Evolutionary conservation across 2,797 vertebrate species (phyloP).

Genomic region (Coendou prehensilis): DNA sequence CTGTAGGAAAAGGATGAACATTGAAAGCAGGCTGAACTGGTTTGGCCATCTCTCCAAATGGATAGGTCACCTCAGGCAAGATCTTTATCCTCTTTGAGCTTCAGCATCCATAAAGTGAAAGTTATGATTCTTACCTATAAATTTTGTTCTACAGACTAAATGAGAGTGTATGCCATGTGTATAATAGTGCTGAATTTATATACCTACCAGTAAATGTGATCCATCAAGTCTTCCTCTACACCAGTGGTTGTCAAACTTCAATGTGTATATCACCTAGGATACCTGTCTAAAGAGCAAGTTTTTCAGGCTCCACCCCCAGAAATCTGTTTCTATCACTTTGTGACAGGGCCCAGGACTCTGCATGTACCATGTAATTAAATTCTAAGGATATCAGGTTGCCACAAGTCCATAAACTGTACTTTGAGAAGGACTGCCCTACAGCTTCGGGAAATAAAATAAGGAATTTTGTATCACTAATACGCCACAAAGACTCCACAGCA

Average conservation of each 20-base stretch:
- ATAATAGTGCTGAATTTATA: background rate
- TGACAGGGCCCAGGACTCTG: background rate
- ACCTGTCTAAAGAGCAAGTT: constrained; percentile 36
- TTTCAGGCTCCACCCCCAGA: background rate
- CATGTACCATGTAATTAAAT: background rate
- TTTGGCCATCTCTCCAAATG: background rate
- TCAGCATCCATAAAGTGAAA: constrained; percentile 35
- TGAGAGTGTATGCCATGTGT: background rate
- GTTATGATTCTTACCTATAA: background rate
- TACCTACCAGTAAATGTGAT: background rate
- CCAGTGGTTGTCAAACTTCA: constrained; percentile 37
- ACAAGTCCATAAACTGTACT: background rate
- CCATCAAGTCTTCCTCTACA: background rate
- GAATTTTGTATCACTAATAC: background rate
- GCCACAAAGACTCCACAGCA: background rate
- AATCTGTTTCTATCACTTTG: constrained; percentile 32
- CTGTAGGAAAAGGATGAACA: background rate
- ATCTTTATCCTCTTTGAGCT: constrained; percentile 11
- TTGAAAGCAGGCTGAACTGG: background rate
- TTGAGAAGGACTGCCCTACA: background rate
- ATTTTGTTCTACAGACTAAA: constrained; percentile 45
- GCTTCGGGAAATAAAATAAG: constrained; percentile 48
- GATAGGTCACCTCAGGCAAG: background rate
- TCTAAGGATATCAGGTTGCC: background rate
- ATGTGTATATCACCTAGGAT: background rate